phyloP scores from a whole-genome alignment of 2,888 invertebrate genomes.

The Phaonia tiefii region DNA sequence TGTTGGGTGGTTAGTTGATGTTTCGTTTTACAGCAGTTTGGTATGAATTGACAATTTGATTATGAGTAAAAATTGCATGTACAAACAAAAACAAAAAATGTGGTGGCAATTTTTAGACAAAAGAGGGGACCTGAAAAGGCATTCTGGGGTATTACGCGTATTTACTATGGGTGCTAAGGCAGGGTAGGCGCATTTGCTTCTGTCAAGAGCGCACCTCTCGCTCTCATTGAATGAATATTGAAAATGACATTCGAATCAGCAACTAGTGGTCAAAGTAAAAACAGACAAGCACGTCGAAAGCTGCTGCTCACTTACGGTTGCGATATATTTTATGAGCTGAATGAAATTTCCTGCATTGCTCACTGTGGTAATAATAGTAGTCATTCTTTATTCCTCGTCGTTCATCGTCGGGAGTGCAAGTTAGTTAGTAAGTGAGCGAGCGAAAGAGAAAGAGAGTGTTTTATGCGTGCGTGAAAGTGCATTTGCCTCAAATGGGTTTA shows the following conservation, averaged over 20 bases:
- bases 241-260: conserved; percentile 63
- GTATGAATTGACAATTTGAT: conserved; percentile 29
- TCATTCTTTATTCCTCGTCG: conserved; percentile 5
- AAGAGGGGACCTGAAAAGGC: too few relatives aligned
- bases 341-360: conserved; percentile 42
- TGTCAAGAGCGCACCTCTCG: background rate
- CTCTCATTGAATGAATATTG: conserved; percentile 38
- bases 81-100: too few relatives aligned
- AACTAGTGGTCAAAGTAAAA: conserved; percentile 70
- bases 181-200: too few relatives aligned
- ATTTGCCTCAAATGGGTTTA: background rate
- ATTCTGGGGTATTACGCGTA: too few relatives aligned
- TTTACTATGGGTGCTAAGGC: too few relatives aligned
- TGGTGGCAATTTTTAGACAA: too few relatives aligned
- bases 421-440: conserved; percentile 27
- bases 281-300: conserved; percentile 6
- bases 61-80: conserved; percentile 29
- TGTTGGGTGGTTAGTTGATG: background rate
- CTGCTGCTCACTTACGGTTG: background rate
- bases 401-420: background rate
- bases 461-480: background rate
- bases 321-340: conserved; percentile 41
- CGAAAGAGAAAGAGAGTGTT: background rate
- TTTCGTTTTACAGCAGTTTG: background rate
- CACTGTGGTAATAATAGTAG: background rate